phyloP scores from a whole-genome alignment of 2,797 vertebrate genomes.

The Avahi laniger region DNA sequence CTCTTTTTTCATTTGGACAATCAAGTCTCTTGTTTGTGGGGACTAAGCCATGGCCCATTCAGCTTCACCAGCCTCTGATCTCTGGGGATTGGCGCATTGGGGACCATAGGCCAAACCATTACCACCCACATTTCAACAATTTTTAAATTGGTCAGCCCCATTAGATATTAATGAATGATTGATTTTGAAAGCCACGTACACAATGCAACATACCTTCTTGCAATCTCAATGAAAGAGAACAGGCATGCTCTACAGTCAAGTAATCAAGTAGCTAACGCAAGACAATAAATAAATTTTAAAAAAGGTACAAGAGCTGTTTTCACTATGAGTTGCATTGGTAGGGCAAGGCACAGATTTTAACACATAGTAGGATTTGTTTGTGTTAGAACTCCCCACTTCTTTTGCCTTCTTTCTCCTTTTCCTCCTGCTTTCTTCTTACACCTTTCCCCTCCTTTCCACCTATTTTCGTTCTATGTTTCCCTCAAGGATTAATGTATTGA shows the following conservation, averaged over 20 bases:
- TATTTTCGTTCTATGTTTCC: not conserved
- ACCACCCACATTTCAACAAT: not conserved
- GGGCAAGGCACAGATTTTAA: not conserved
- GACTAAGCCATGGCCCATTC: not conserved
- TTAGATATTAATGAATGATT: not conserved
- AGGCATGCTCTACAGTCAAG: not conserved
- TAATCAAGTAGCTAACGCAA: slow-evolving; percentile 12
- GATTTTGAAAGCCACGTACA: not conserved
- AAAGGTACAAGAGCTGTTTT: not conserved
- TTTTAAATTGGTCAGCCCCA: not conserved
- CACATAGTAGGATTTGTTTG: not conserved
- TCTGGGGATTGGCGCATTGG: not conserved
- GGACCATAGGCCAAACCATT: not conserved
- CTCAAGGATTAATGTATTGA: not conserved
- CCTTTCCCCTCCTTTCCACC: not conserved
- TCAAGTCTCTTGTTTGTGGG: not conserved
- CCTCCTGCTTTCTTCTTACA: not conserved
- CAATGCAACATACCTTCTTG: not conserved
- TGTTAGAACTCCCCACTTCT: not conserved
- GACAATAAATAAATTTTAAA: not conserved
- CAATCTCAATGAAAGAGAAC: slow-evolving; percentile 14
- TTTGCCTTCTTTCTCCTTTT: not conserved
- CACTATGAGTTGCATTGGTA: not conserved
- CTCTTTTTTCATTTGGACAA: not conserved
- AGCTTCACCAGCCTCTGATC: not conserved